A percentile compares a stretch with the other conserved stretches of the same genome.
phyloP scores from a whole-genome alignment of 1,140 invertebrate genomes.

The Tetranychus urticae region DNA sequence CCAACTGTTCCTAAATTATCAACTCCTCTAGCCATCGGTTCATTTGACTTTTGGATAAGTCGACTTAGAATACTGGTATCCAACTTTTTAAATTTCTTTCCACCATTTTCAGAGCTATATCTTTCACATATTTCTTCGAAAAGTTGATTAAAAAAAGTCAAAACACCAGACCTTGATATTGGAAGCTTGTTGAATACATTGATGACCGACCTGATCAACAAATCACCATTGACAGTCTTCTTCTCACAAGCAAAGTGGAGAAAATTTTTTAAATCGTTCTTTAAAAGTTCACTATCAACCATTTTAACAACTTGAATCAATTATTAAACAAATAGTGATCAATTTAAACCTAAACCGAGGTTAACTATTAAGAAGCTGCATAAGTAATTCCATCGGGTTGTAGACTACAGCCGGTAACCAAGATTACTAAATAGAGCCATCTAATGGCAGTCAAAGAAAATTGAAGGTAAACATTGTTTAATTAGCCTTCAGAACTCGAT shows the following conservation, averaged over 20 bases:
- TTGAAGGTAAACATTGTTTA: too few relatives aligned
- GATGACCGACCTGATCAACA: neutral
- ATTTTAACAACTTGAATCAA: neutral
- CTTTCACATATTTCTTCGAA: slow-evolving; percentile 1
- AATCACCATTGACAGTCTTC: neutral
- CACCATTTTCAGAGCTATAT: neutral
- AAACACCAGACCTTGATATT: neutral
- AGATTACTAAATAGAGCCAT: too few relatives aligned
- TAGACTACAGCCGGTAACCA: too few relatives aligned
- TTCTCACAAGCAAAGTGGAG: slow-evolving; percentile 4
- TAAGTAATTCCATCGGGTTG: too few relatives aligned
- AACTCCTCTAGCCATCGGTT: neutral
- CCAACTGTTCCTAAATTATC: neutral
- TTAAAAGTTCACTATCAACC: neutral
- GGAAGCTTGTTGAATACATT: neutral
- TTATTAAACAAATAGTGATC: neutral
- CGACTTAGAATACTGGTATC: neutral
- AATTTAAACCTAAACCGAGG: too few relatives aligned
- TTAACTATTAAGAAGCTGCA: too few relatives aligned
- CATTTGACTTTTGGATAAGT: neutral
- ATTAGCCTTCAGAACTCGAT: too few relatives aligned
- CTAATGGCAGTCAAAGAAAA: too few relatives aligned
- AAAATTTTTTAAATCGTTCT: slow-evolving; percentile 2
- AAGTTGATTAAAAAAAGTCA: slow-evolving; percentile 2
- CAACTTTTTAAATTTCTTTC: neutral